phyloP scores from a whole-genome alignment of 2,888 invertebrate species.

The Diadegma fenestrale region DNA sequence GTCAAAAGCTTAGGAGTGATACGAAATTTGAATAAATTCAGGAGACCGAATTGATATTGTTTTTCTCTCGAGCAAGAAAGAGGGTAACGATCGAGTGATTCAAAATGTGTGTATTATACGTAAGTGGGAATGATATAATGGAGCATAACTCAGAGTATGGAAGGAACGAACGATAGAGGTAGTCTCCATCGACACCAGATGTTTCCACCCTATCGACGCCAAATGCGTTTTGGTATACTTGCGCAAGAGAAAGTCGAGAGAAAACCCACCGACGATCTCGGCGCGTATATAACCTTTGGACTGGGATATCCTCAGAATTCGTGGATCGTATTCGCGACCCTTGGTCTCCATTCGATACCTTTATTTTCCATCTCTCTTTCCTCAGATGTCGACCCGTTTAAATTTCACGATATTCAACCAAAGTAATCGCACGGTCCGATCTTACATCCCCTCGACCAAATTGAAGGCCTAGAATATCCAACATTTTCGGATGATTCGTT shows the following conservation, averaged over 20 bases:
- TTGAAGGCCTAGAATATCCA: constrained; percentile 43
- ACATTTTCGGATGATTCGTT: constrained; percentile 43
- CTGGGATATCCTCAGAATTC: constrained; percentile 33
- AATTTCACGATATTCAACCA: constrained; percentile 62
- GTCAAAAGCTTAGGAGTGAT: neutral
- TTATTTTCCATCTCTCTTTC: constrained; percentile 37
- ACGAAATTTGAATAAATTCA: neutral
- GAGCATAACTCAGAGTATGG: constrained; percentile 58
- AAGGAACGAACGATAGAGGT: constrained; percentile 50
- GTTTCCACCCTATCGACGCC: constrained; percentile 72
- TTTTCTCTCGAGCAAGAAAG: neutral
- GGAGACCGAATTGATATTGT: constrained; percentile 27
- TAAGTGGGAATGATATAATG: constrained; percentile 48
- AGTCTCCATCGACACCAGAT: constrained; percentile 75
- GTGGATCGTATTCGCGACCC: constrained; percentile 48
- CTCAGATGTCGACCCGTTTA: constrained; percentile 49
- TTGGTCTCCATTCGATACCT: constrained; percentile 43
- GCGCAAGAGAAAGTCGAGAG: constrained; percentile 39
- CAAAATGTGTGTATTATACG: constrained; percentile 4
- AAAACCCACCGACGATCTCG: constrained; percentile 43
- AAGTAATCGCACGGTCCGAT: constrained; percentile 48
- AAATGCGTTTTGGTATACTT: constrained; percentile 44
- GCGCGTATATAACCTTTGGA: constrained; percentile 27
- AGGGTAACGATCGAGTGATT: neutral
- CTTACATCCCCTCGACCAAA: constrained; percentile 50